Base-by-base conservation (phyloP, 1,140 invertebrate genomes). In the Anadara kagoshimensis region DNA sequence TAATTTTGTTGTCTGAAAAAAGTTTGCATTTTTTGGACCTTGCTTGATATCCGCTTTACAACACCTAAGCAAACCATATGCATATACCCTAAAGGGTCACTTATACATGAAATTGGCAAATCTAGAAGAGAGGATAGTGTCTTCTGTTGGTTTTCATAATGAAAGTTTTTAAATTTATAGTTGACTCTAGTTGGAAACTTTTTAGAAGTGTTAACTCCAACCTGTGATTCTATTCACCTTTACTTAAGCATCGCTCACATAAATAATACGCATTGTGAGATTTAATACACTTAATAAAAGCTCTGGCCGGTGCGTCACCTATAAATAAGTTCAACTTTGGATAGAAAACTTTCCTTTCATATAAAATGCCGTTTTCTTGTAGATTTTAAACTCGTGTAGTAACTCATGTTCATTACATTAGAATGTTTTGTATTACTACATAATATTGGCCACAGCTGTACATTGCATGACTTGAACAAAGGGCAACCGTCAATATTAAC, bases 301-400 rank as follows among this genome's bases (percentile, higher is more conserved):
- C 72, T 78, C 87, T 83, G 10, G 87, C 89, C 12, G 88, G 88
- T 16, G 84, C 79, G 83, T 89, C 87, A 73, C 83, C 86, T 53
- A 87, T 74, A 73, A 88, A 82, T 29, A 70, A 58, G 41, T 70
- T 26, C 11, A 87, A 59, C 53, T 56, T 47, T 45, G 83, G 43
- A 16, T 18, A 29, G 69, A 69, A 63, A 53, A 63, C 45, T 61
- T 61, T 64, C 24, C 76, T 65, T 57, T 83, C 24, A 75, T 83
- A 29, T 5, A 24, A 24, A 11, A 85, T 66, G 14, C 83, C 83
- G 65, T 62, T 44, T 47, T 7, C 12, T 43, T 24, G 10, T 78
- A n/a, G 18, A 68, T 58, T 5, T 57, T 51, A 1, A 74, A 45
- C 75, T 90, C 86, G 43, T 74, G 18, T 11, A 86, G 58, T 73